Evolutionary conservation across 2,888 invertebrate genomes (phyloP), one percentile per base, ranked within the genome.

Genomic region (Atrina japonica): DNA sequence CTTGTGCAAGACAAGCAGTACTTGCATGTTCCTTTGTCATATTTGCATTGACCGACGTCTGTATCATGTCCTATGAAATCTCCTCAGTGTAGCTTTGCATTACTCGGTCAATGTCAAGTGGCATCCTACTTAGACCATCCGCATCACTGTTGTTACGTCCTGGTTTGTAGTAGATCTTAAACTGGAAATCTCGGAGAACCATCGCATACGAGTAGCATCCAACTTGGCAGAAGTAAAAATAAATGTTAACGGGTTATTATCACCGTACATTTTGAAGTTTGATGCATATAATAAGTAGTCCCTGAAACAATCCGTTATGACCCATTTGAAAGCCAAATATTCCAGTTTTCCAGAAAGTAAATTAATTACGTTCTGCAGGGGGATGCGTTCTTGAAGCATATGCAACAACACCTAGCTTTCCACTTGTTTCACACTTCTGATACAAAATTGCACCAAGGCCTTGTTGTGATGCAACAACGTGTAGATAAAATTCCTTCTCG

Each of bases 391-490:
- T 66, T 0, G 82, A 82, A 0, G 69, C 73, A 55, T 76, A 82
- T 1, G 77, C 80, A 7, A 83, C 66, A 3, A 76, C 77, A 6
- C 49, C 59, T 14, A 73, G 59, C 21, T 41, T 49, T 1, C 76
- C 78, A 53, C 70, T 29, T 16, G 40, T n/a, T n/a, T n/a, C 45
- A n/a, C 58, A 49, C 11, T 47, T 40, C 41, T 83, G 83, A 41
- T 73, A 75, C 23, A 82, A 43, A 16, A 90, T 88, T 0, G 65
- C 70, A 16, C 68, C 74, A 6, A 74, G 49, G 0, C 70, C 74
- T 7, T 67, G 52, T 23, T 49, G 35, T 16, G 47, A 56, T 40
- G 71, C 71, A 49, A 66, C 71, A 45, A 59, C 49, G 49, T 65
- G 64, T 1, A 73, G 21, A 1, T 29, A 29, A 52, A 55, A 73